These are phyloP conservation scores for Ornithoptera alexandrae DNA, from an alignment of 2,888 invertebrate species.

Conservation along the genomic window DNA sequence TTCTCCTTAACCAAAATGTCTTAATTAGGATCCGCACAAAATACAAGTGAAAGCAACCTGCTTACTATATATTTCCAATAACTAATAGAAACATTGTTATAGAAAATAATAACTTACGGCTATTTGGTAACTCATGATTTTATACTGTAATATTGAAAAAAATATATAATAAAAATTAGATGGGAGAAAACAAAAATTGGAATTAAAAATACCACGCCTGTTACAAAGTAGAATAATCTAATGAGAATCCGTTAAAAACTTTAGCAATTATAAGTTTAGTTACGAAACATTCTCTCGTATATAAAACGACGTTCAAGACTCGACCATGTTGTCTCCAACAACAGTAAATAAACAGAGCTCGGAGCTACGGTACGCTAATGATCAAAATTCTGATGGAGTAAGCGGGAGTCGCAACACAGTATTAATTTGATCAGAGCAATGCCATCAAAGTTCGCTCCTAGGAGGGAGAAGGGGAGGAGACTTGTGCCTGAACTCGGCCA, in stretches of 20 bases:
- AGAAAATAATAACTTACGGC: too few species aligned
- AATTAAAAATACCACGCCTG: background rate
- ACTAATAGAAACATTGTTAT: too few species aligned
- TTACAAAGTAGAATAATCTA: constrained; percentile 13
- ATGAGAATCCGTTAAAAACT: constrained; percentile 28
- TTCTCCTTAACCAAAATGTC: too few species aligned
- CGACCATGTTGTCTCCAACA: constrained; percentile 29
- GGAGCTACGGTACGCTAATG: constrained; percentile 44
- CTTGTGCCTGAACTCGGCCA: constrained; percentile 39
- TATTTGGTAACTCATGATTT: too few species aligned
- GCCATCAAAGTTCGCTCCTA: constrained; percentile 48
- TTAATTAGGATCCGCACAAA: too few species aligned
- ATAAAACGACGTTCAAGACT: constrained; percentile 30
- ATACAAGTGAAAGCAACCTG: too few species aligned
- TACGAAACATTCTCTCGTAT: constrained; percentile 27
- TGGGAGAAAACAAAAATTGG: background rate
- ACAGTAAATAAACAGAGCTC: constrained; percentile 41
- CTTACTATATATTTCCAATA: too few species aligned
- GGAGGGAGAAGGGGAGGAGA: constrained; percentile 6
- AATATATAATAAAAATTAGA: background rate
- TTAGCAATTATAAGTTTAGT: constrained; percentile 31
- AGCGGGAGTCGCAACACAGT: constrained; percentile 42
- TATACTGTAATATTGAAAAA: background rate
- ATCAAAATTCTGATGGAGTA: constrained; percentile 53
- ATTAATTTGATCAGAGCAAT: constrained; percentile 61